Percentiles rank a stretch among this genome's conserved stretches.
Conservation (phyloP, 2,797 vertebrate genomes). For the Siniperca undulata region DNA sequence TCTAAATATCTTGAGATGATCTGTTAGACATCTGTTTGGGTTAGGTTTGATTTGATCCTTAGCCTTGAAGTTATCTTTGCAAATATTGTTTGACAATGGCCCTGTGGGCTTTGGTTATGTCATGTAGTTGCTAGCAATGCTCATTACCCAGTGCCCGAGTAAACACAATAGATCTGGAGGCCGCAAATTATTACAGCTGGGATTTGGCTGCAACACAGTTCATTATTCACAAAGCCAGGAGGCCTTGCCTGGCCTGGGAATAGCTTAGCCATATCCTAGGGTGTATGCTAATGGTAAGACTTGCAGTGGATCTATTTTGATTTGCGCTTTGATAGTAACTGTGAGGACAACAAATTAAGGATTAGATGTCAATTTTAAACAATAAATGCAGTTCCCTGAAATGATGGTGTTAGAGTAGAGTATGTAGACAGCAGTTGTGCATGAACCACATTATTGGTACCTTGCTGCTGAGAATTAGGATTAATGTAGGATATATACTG, state of each 20-base stretch:
- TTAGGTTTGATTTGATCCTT: slow-evolving; percentile 33
- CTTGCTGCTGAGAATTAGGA: background rate
- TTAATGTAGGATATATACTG: background rate
- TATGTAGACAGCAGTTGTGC: background rate
- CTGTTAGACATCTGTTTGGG: background rate
- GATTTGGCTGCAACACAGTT: slow-evolving; percentile 62
- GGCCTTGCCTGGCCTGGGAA: slow-evolving; percentile 1
- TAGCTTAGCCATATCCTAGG: slow-evolving; percentile 15
- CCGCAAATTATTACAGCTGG: slow-evolving; percentile 58
- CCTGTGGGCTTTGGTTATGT: slow-evolving; percentile 29
- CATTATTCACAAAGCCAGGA: slow-evolving; percentile 65
- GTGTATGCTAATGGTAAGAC: slow-evolving; percentile 30
- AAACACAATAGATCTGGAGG: slow-evolving; percentile 53
- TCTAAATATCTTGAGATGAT: background rate
- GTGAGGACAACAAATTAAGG: slow-evolving; percentile 5
- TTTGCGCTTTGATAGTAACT: slow-evolving; percentile 27
- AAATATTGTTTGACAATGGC: slow-evolving; percentile 27
- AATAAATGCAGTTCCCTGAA: slow-evolving; percentile 5
- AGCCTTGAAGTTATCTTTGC: slow-evolving; percentile 34
- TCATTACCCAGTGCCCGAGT: slow-evolving; percentile 23
- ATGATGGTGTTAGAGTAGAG: background rate
- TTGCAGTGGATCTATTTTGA: slow-evolving; percentile 13
- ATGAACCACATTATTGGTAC: background rate
- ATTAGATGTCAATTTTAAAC: slow-evolving; percentile 21
- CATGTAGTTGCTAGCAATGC: background rate